Percentiles rank a stretch among this genome's conserved stretches.
Conservation (phyloP, 2,113 vertebrate species). For the Sorex fumeus region DNA sequence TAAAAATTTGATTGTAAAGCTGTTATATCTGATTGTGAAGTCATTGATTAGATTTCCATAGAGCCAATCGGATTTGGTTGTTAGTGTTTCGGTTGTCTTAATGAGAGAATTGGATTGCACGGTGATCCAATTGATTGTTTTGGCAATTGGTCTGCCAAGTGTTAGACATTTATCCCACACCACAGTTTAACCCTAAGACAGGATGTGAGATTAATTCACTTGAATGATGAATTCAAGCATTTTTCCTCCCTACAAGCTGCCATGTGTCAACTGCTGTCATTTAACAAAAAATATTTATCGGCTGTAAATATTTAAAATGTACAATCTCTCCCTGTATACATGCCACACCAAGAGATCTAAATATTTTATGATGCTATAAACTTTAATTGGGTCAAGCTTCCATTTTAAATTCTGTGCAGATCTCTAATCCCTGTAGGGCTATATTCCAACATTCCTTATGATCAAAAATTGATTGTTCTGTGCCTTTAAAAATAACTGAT, state of each 20-base stretch:
- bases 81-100: conserved; percentile 66
- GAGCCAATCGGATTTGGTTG: conserved; percentile 58
- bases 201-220: conserved; percentile 73
- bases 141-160: conserved; percentile 66
- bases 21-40: conserved; percentile 60
- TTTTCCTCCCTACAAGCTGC: conserved; percentile 62
- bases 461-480: conserved; percentile 55
- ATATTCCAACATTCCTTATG: conserved; percentile 51
- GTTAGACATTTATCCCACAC: conserved; percentile 18
- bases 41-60: conserved; percentile 65
- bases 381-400: conserved; percentile 61
- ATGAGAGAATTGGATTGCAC: conserved; percentile 61
- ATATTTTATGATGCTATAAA: conserved; percentile 71
- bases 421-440: conserved; percentile 30
- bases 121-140: conserved; percentile 51
- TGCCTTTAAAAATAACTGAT: conserved; percentile 30
- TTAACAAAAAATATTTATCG: conserved; percentile 63
- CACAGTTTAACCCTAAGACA: conserved; percentile 64
- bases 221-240: conserved; percentile 46
- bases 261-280: conserved; percentile 65
- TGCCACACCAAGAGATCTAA: conserved; percentile 63
- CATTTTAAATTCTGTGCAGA: conserved; percentile 46
- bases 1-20: conserved; percentile 66
- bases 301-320: conserved; percentile 83
- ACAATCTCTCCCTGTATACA: conserved; percentile 60